Conservation (phyloP, 2,888 invertebrate genomes). For the Campaea margaritaria region DNA sequence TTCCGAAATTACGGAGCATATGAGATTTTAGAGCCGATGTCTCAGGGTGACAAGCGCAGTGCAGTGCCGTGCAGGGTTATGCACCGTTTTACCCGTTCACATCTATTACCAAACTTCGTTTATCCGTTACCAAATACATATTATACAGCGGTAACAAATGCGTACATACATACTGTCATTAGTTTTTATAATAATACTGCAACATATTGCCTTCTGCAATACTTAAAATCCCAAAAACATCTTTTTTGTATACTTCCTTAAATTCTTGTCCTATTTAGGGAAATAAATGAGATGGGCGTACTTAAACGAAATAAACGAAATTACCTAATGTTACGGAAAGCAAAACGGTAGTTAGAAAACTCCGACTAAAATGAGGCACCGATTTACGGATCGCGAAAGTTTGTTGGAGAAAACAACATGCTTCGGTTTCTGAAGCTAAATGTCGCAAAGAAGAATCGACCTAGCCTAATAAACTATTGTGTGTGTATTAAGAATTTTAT, state of each 20-base stretch:
- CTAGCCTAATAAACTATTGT: neutral
- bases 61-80: too few relatives aligned
- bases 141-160: too few relatives aligned
- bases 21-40: too few relatives aligned
- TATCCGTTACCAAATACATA: too few relatives aligned
- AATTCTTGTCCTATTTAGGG: constrained; percentile 9
- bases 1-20: too few relatives aligned
- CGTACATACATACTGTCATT: too few relatives aligned
- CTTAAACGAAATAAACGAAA: constrained; percentile 30
- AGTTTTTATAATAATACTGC: too few relatives aligned
- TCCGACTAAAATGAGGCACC: constrained; percentile 26
- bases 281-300: constrained; percentile 27
- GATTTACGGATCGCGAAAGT: constrained; percentile 22
- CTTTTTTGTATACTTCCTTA: neutral
- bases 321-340: constrained; percentile 29
- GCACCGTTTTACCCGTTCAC: too few relatives aligned
- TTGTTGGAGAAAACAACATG: constrained; percentile 16
- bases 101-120: too few relatives aligned
- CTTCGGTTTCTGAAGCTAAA: neutral
- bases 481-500: neutral
- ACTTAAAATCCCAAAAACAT: too few relatives aligned
- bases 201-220: too few relatives aligned
- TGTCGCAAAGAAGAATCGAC: constrained; percentile 4
- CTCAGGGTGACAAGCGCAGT: too few relatives aligned
- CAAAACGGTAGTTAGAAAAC: constrained; percentile 27